Percentiles rank a stretch among this genome's conserved stretches.
phyloP scores from a whole-genome alignment of 1,140 invertebrate genomes.

The Orchestia grillus region DNA sequence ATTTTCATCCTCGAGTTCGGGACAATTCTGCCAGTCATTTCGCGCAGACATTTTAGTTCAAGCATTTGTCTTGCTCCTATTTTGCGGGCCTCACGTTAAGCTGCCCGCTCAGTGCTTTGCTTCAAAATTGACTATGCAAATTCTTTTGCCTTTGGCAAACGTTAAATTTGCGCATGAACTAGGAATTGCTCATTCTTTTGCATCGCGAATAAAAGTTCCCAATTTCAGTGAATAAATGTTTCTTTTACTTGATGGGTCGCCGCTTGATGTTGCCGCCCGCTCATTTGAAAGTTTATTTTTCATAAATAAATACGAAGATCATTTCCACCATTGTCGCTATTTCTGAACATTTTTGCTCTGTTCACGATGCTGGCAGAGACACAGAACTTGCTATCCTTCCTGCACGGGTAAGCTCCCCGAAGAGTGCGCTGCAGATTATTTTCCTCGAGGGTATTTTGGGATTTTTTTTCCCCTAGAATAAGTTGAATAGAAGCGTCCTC shows the following conservation, averaged over 20 bases:
- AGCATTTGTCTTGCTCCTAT: not conserved
- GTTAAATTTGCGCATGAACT: not conserved
- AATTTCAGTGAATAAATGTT: not conserved
- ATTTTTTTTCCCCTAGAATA: not conserved
- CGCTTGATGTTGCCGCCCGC: not conserved
- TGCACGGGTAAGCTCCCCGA: not conserved
- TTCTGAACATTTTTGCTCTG: not conserved
- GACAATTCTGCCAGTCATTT: not conserved
- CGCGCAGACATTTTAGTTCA: not conserved
- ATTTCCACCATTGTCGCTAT: not conserved
- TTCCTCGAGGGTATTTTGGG: not conserved
- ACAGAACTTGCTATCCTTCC: not conserved
- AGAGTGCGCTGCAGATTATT: not conserved
- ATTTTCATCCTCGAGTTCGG: not conserved
- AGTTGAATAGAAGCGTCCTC: not conserved
- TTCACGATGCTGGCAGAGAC: not conserved
- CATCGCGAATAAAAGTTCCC: not conserved
- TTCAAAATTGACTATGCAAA: constrained; percentile 10
- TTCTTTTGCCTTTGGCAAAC: not conserved
- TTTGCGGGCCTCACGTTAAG: not conserved
- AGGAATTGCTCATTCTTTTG: not conserved
- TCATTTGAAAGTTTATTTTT: not conserved
- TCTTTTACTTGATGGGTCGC: not conserved
- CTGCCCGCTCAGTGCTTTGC: not conserved
- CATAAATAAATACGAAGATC: not conserved